Percentiles rank a stretch among this genome's conserved stretches.
phyloP scores from a whole-genome alignment of 2,113 vertebrate species.

The Probosciger aterrimus region DNA sequence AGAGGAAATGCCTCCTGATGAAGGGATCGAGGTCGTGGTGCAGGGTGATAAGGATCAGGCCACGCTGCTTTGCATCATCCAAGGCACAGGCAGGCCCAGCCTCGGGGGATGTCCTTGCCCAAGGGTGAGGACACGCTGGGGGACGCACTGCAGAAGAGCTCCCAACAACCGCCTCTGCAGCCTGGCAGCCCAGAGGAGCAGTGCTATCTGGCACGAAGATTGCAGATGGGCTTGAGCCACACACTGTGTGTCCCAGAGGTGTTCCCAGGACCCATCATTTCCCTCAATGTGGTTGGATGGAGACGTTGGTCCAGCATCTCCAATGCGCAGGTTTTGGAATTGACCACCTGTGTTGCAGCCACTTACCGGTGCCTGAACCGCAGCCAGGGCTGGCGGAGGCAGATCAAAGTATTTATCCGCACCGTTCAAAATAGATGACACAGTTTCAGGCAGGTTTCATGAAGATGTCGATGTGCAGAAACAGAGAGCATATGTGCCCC shows the following conservation, averaged over 20 bases:
- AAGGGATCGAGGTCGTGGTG: not conserved
- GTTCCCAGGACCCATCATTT: accelerated
- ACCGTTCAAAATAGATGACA: slow-evolving; percentile 51
- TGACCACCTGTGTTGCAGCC: not conserved
- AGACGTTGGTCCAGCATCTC: not conserved
- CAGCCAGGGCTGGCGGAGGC: slow-evolving; percentile 1
- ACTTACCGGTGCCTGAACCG: accelerated
- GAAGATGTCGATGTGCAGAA: slow-evolving; percentile 16
- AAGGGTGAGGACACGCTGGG: not conserved
- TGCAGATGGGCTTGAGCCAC: not conserved
- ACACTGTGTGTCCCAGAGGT: not conserved
- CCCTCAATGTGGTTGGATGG: accelerated
- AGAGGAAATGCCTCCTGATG: not conserved
- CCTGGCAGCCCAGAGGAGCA: accelerated
- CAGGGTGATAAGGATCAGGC: not conserved
- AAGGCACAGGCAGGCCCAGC: not conserved
- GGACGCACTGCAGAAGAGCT: accelerated
- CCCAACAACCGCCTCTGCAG: not conserved
- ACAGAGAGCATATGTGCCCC: slow-evolving; percentile 56
- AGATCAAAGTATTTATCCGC: slow-evolving; percentile 15
- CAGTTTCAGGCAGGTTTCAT: slow-evolving; percentile 28
- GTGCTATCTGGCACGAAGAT: not conserved
- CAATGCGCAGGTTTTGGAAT: not conserved
- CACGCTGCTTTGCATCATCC: not conserved
- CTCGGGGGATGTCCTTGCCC: accelerated